Conservation (phyloP, 2,888 invertebrate genomes). For the Melanostoma mellinum region DNA sequence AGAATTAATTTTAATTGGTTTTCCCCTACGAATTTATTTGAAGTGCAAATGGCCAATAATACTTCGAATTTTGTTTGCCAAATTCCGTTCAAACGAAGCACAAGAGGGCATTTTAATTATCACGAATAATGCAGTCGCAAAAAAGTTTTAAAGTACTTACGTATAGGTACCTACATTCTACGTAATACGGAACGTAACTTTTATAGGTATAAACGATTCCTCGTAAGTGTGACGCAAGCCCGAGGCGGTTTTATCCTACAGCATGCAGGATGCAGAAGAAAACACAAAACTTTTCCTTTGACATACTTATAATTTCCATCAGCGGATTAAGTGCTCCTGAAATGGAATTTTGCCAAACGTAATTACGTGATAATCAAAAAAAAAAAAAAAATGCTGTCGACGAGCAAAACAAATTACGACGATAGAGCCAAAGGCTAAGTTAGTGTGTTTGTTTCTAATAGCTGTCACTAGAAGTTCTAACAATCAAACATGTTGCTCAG, state of each 20-base stretch:
- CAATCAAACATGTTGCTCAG: constrained; percentile 18
- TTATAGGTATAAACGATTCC: neutral
- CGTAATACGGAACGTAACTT: constrained; percentile 28
- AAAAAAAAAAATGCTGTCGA: constrained; percentile 27
- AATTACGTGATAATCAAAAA: constrained; percentile 48
- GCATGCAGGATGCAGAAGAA: too few relatives aligned
- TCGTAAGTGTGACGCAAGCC: too few relatives aligned
- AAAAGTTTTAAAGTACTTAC: constrained; percentile 15
- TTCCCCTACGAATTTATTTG: too few relatives aligned
- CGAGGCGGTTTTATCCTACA: too few relatives aligned
- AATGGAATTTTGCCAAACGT: constrained; percentile 25
- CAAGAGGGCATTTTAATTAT: constrained; percentile 35
- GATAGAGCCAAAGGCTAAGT: constrained; percentile 18
- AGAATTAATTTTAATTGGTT: too few relatives aligned
- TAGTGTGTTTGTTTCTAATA: neutral
- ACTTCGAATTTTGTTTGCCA: too few relatives aligned
- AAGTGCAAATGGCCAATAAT: too few relatives aligned
- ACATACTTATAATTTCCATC: constrained; percentile 29
- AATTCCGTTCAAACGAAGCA: too few relatives aligned
- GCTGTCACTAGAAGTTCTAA: constrained; percentile 6
- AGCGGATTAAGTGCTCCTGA: constrained; percentile 22
- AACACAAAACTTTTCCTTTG: constrained; percentile 3
- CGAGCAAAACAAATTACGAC: neutral
- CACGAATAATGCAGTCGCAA: constrained; percentile 20
- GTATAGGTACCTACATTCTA: too few relatives aligned